These are phyloP conservation scores for Trichomalopsis sarcophagae DNA, from an alignment of 1,140 invertebrate genomes.

Conservation along the genomic window DNA sequence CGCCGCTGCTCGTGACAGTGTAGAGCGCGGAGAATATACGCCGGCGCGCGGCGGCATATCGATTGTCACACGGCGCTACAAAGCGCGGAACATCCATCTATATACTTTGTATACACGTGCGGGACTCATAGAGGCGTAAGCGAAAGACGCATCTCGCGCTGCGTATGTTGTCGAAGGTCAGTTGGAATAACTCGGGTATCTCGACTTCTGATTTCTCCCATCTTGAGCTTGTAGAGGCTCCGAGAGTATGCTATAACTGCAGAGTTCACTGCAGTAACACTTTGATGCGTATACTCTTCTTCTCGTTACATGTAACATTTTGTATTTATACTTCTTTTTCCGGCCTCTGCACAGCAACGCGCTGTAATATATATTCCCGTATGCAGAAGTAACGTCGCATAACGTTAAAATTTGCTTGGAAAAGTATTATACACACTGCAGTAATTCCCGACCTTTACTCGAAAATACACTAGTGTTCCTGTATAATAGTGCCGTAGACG, in stretches of 20 bases:
- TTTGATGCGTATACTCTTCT: no score
- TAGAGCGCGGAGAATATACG: not conserved
- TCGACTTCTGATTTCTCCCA: no score
- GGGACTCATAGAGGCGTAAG: not conserved
- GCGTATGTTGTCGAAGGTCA: not conserved
- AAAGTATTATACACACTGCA: not conserved
- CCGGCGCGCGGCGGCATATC: not conserved
- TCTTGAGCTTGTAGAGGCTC: no score
- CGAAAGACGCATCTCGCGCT: not conserved
- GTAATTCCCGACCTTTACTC: not conserved
- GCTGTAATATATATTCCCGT: not conserved
- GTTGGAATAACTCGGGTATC: not conserved
- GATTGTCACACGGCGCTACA: not conserved
- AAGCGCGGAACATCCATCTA: not conserved
- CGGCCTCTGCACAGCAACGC: conserved; percentile 7
- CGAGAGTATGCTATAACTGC: no score
- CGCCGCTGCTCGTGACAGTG: not conserved
- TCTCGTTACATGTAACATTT: not conserved
- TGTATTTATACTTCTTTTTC: not conserved
- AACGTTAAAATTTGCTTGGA: not conserved
- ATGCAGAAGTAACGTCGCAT: not conserved
- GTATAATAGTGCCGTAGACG: not conserved
- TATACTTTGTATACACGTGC: not conserved
- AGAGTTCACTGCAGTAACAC: no score
- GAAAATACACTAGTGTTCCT: not conserved